Conservation (phyloP, 1,140 invertebrate genomes). For the Apocrypta bakeri region DNA sequence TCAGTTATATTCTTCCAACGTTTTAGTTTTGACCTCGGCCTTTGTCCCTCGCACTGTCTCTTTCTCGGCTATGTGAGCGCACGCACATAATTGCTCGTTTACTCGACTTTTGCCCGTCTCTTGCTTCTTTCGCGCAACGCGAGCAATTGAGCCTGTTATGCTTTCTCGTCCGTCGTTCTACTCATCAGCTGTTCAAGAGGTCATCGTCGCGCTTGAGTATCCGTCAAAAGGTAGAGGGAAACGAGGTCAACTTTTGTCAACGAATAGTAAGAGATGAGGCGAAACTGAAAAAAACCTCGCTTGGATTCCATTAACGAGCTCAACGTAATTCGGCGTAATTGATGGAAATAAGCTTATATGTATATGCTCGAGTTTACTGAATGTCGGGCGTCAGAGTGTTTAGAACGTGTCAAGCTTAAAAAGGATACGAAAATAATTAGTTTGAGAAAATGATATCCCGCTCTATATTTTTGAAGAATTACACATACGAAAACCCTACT, state of each 20-base stretch:
- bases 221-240: not conserved
- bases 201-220: not conserved
- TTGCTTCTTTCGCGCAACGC: slow-evolving; percentile 55
- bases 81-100: slow-evolving; percentile 55
- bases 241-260: slow-evolving; percentile 18
- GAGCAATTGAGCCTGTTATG: slow-evolving; percentile 58
- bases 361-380: slow-evolving; percentile 8
- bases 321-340: slow-evolving; percentile 19
- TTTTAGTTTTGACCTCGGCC: slow-evolving; percentile 33
- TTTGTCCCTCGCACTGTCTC: slow-evolving; percentile 34
- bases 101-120: slow-evolving; percentile 53
- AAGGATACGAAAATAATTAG: slow-evolving; percentile 26
- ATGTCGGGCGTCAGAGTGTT: not conserved
- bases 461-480: too few relatives aligned
- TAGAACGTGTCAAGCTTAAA: slow-evolving; percentile 15
- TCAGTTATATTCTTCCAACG: slow-evolving; percentile 36
- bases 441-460: not conserved
- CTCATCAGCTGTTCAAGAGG: slow-evolving; percentile 1
- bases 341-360: slow-evolving; percentile 29
- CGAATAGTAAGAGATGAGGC: not conserved
- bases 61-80: slow-evolving; percentile 36
- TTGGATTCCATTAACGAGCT: slow-evolving; percentile 14
- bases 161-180: not conserved
- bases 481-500: too few relatives aligned
- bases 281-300: not conserved